Conservation (phyloP, 2,113 vertebrate species). For the Pavo muticus region DNA sequence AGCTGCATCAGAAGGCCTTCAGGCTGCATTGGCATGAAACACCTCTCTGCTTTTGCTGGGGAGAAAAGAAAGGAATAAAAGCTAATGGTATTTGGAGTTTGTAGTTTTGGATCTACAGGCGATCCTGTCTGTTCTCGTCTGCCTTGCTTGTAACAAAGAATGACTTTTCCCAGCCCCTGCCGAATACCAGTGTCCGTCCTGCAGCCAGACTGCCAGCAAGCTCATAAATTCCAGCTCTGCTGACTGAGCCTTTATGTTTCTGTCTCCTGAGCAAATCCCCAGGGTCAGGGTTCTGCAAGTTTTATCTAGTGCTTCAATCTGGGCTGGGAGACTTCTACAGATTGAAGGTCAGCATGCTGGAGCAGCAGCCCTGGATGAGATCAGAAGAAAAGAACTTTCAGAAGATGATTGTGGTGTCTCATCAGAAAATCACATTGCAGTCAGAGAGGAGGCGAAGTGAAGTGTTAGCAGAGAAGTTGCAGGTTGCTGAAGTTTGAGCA, state of each 20-base stretch:
- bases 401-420: constrained; percentile 9
- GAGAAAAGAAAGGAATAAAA: background rate
- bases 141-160: background rate
- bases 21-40: accelerated
- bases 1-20: background rate
- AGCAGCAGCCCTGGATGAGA: constrained; percentile 24
- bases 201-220: background rate
- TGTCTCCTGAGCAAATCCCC: constrained; percentile 19
- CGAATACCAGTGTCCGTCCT: background rate
- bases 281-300: background rate
- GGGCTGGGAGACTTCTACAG: constrained; percentile 17
- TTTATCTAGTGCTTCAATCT: background rate
- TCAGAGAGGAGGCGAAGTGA: background rate
- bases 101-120: background rate
- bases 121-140: background rate
- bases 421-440: background rate
- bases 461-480: background rate
- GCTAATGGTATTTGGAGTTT: background rate
- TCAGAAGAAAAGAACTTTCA: constrained; percentile 9
- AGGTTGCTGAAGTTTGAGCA: background rate
- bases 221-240: constrained; percentile 18
- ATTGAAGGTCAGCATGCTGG: constrained; percentile 22
- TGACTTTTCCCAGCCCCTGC: background rate
- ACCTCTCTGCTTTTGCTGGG: background rate
- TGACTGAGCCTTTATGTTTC: background rate